Evolutionary conservation across 1,140 invertebrate species (phyloP).

Genomic region (Schlechtendalia chinensis): DNA sequence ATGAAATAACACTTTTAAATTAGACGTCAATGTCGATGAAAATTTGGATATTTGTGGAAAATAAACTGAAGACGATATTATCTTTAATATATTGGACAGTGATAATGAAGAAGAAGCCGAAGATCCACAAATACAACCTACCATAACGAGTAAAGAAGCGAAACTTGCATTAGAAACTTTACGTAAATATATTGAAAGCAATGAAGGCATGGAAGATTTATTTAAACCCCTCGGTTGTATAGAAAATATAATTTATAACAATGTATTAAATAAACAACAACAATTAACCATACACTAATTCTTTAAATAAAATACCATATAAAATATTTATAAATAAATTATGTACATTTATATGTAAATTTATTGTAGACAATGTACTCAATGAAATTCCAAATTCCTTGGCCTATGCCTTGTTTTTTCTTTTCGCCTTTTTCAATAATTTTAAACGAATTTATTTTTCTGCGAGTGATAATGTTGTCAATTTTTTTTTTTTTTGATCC

Average conservation of each 20-base stretch:
- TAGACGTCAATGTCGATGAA: slow-evolving; percentile 2
- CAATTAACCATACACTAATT: too few relatives aligned
- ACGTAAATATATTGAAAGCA: background rate
- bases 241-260: too few relatives aligned
- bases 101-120: background rate
- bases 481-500: too few relatives aligned
- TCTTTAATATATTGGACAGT: background rate
- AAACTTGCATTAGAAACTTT: background rate
- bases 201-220: too few relatives aligned
- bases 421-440: too few relatives aligned
- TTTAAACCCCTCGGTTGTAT: too few relatives aligned
- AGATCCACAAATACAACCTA: background rate
- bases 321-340: background rate
- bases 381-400: background rate
- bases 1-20: background rate
- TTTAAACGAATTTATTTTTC: too few relatives aligned
- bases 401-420: background rate
- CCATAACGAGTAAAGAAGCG: background rate
- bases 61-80: background rate
- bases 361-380: background rate
- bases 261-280: too few relatives aligned
- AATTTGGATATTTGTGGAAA: background rate
- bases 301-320: background rate
- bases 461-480: background rate
- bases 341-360: background rate